These are phyloP conservation scores for Brachionus rotundiformis DNA, from an alignment of 1,140 invertebrate genomes.

Conservation along the genomic window DNA sequence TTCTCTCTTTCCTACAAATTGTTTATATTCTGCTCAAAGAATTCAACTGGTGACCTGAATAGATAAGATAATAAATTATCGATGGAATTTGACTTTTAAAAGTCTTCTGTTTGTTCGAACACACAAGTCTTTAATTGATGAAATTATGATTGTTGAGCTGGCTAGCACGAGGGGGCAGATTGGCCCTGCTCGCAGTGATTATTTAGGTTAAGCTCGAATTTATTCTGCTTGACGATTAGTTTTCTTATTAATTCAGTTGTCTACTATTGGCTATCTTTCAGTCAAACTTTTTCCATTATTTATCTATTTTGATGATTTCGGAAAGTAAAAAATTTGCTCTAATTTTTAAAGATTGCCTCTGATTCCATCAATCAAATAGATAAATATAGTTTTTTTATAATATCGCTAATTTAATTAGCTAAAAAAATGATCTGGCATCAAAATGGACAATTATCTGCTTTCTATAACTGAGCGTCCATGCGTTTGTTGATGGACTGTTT, in stretches of 20 bases:
- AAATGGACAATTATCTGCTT: slow-evolving; percentile 50
- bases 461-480: not conserved
- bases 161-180: slow-evolving; percentile 8
- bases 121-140: slow-evolving; percentile 23
- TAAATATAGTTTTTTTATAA: not conserved
- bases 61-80: slow-evolving; percentile 50
- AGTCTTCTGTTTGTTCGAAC: slow-evolving; percentile 43
- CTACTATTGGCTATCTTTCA: slow-evolving; percentile 10
- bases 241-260: slow-evolving; percentile 49
- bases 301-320: slow-evolving; percentile 11
- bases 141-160: slow-evolving; percentile 34
- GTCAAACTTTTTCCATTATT: slow-evolving; percentile 25
- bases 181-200: not conserved
- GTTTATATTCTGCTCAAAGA: not conserved
- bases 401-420: slow-evolving; percentile 34
- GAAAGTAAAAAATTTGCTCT: slow-evolving; percentile 11
- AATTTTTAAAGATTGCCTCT: not conserved
- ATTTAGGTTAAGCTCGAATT: slow-evolving; percentile 14
- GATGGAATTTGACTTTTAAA: slow-evolving; percentile 46
- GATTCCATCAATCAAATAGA: slow-evolving; percentile 24
- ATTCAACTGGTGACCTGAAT: slow-evolving; percentile 45
- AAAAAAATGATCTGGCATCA: not conserved
- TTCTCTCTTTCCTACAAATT: not conserved
- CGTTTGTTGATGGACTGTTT: slow-evolving; percentile 37
- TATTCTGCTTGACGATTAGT: slow-evolving; percentile 46